phyloP scores from a whole-genome alignment of 37 sponge, comb jelly and placozoan species.

The Oscarella lobularis region DNA sequence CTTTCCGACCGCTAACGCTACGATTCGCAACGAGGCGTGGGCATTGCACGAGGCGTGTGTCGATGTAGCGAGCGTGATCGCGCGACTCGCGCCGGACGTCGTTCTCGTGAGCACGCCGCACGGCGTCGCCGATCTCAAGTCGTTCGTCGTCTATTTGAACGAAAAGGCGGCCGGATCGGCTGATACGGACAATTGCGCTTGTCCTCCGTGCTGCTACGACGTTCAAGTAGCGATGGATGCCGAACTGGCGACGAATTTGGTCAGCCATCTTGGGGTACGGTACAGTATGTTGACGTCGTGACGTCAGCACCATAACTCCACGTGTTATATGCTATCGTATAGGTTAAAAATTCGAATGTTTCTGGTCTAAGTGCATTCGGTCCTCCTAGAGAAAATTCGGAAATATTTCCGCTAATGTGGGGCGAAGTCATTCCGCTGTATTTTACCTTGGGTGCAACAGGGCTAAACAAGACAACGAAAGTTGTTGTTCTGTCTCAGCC shows the following conservation, averaged over 20 bases:
- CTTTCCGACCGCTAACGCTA: conserved; percentile 43
- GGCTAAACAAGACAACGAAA: neutral
- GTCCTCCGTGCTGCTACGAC: conserved; percentile 69
- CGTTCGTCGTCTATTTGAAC: conserved; percentile 53
- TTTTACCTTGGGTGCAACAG: conserved; percentile 10
- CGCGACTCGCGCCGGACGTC: conserved; percentile 40
- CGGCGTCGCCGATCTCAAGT: conserved; percentile 46
- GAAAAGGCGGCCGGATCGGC: conserved; percentile 33
- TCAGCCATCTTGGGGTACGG: conserved; percentile 12
- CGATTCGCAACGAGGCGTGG: conserved; percentile 33
- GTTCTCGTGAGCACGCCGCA: conserved; percentile 58
- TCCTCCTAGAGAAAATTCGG: conserved; percentile 21
- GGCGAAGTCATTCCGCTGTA: conserved; percentile 65
- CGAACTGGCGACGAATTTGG: conserved; percentile 7
- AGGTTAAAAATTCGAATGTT: conserved; percentile 1
- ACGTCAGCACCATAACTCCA: neutral
- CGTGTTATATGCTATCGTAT: neutral
- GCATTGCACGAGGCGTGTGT: conserved; percentile 42
- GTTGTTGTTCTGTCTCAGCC: conserved; percentile 51
- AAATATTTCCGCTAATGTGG: conserved; percentile 47
- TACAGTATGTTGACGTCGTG: neutral
- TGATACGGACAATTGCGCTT: conserved; percentile 66
- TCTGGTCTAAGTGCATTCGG: conserved; percentile 49
- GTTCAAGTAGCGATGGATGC: conserved; percentile 25
- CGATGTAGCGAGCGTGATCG: conserved; percentile 17